phyloP scores from a whole-genome alignment of 2,888 invertebrate genomes.

The Priocnemis perturbator region DNA sequence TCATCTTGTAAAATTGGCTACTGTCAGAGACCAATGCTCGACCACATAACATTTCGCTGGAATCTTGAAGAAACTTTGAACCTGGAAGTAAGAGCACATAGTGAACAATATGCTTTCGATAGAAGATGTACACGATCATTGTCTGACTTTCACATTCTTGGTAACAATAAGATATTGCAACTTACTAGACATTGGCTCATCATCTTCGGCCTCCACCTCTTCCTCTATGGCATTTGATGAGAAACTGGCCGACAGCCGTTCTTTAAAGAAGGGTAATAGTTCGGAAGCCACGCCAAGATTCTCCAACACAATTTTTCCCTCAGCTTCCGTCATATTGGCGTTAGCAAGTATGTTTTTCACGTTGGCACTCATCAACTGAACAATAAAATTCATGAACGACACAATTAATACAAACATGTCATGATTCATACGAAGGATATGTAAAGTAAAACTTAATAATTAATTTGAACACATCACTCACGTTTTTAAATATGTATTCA shows the following conservation, averaged over 20 bases:
- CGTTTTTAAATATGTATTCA: slow-evolving; percentile 66
- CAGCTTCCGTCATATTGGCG: slow-evolving; percentile 76
- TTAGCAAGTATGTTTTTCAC: slow-evolving; percentile 76
- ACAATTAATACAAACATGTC: neutral
- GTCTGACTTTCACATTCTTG: too few relatives aligned
- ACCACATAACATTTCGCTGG: slow-evolving; percentile 80
- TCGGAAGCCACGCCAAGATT: slow-evolving; percentile 75
- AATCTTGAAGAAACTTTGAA: slow-evolving; percentile 76
- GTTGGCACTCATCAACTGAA: slow-evolving; percentile 75
- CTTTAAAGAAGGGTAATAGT: slow-evolving; percentile 75
- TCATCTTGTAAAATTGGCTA: slow-evolving; percentile 75
- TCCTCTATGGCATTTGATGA: slow-evolving; percentile 25
- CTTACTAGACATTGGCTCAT: slow-evolving; percentile 51
- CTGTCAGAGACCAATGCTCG: slow-evolving; percentile 76
- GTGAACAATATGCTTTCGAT: neutral
- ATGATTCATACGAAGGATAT: neutral
- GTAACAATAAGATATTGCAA: slow-evolving; percentile 5
- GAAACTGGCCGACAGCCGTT: slow-evolving; percentile 55
- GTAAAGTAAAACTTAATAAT: neutral
- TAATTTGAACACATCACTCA: slow-evolving; percentile 43
- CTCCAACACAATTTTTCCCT: slow-evolving; percentile 75
- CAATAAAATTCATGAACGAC: neutral
- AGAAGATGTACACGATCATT: too few relatives aligned
- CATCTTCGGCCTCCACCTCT: neutral
- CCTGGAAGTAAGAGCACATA: slow-evolving; percentile 65